Conservation (phyloP, 2,888 invertebrate species). For the Megalurothrips usitatus region DNA sequence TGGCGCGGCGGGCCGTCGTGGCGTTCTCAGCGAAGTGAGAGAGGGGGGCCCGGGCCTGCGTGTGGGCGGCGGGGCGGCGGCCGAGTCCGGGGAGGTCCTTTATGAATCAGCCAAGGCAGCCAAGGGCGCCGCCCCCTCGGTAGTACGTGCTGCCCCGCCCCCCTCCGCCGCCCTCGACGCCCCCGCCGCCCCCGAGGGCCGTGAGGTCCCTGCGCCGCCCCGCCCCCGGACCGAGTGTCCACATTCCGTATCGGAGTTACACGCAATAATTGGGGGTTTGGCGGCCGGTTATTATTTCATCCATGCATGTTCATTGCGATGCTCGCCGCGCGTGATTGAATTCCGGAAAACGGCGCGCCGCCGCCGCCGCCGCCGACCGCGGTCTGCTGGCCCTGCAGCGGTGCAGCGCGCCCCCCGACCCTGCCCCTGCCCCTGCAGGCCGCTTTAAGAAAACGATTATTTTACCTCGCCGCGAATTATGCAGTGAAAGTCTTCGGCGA, state of each 20-base stretch:
- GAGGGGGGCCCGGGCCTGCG: not conserved
- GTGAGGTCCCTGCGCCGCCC: not conserved
- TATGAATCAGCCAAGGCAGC: not conserved
- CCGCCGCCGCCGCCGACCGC: no score
- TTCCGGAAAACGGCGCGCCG: not conserved
- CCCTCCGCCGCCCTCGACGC: no score
- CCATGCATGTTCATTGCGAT: not conserved
- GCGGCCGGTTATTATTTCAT: not conserved
- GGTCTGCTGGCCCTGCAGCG: no score
- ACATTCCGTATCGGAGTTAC: constrained; percentile 10
- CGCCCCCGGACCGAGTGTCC: not conserved
- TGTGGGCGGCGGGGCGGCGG: constrained; percentile 17
- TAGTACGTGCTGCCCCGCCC: no score
- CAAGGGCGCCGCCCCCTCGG: not conserved
- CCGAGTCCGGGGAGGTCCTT: constrained; percentile 13
- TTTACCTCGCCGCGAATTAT: not conserved
- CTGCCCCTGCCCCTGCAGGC: no score
- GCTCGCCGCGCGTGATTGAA: not conserved
- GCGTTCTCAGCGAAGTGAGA: no score
- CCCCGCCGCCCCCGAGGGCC: not conserved
- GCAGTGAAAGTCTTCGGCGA: constrained; percentile 16
- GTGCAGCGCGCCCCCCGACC: no score
- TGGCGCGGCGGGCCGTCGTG: no score
- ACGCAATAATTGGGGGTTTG: constrained; percentile 15
- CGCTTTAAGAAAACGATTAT: constrained; percentile 1